Base-by-base conservation (phyloP, 2,797 vertebrate species). In the Mormyrus hasselquistii region DNA sequence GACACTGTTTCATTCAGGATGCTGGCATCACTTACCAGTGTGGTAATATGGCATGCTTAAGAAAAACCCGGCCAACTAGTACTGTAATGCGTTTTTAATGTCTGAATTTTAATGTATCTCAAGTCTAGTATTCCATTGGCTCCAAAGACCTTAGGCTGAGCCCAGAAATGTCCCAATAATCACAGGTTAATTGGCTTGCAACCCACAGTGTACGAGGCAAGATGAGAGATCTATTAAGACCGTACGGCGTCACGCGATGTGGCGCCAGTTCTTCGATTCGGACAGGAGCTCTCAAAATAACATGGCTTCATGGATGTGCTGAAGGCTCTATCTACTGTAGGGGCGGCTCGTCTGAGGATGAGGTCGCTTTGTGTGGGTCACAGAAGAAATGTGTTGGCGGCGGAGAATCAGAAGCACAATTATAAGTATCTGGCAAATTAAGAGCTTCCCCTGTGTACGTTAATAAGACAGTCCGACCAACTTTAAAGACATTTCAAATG, bases 141-240 rank as follows among this genome's bases (percentile, higher is more conserved):
- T 19, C 10, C 50, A 16, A 38, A 34, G 50, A 52, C 50, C 53
- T 22, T 19, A 55, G 50, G 53, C 85, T 57, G 85, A 57, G 29
- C 16, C 29, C 85, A 87, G 25, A 59, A 87, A 87, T 55, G 50
- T 87, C 34, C 47, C 34, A 38, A 57, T 55, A 87, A 57, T 87
- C 34, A 59, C 50, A 87, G 85, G 50, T 87, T 38, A 87, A 87
- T 87, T 87, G 85, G 41, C 25, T 57, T 34, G n/a, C n/a, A 25
- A 50, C 82, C 82, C 82, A 34, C 83, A 86, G 22, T 86, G 22
- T n/a, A 19, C 12, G 3, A 52, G 83, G 82, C 41, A 84, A 49
- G 82, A 22, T 55, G 52, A 16, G 7, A 44, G 50, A 87, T 55
- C 53, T 57, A 57, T 57, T 86, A 87, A 59, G 50, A 16, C 50